These are phyloP conservation scores for Lasioglossum figueresi DNA, from an alignment of 2,888 invertebrate species.

Conservation along the genomic window DNA sequence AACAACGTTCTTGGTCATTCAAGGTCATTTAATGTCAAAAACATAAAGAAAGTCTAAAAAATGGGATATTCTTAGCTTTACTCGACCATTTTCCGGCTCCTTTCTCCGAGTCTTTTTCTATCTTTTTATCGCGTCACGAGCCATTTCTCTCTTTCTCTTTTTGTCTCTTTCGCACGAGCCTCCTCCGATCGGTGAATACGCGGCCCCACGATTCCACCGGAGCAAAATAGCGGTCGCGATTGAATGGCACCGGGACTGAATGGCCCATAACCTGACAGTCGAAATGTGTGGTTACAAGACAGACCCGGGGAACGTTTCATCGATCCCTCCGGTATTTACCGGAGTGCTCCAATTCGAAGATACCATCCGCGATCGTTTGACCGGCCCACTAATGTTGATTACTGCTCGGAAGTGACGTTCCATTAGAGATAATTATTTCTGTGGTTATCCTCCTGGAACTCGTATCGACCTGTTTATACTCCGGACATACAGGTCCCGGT, in stretches of 20 bases:
- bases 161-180: background rate
- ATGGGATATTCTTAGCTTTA: too few species aligned
- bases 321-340: slow-evolving; percentile 52
- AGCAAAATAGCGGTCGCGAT: slow-evolving; percentile 59
- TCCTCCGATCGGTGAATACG: slow-evolving; percentile 31
- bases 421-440: slow-evolving; percentile 58
- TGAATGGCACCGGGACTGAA: slow-evolving; percentile 64
- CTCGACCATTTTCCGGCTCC: background rate
- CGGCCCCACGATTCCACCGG: slow-evolving; percentile 36
- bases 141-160: background rate
- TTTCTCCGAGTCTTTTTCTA: background rate
- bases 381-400: slow-evolving; percentile 42
- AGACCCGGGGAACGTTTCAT: slow-evolving; percentile 51
- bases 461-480: background rate
- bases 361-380: slow-evolving; percentile 29
- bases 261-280: slow-evolving; percentile 66
- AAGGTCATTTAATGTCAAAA: too few species aligned
- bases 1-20: too few species aligned
- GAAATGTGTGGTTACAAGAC: slow-evolving; percentile 63
- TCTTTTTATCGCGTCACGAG: background rate
- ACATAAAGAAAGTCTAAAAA: too few species aligned
- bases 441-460: background rate
- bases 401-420: slow-evolving; percentile 44
- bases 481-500: too few species aligned
- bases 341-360: slow-evolving; percentile 42